Percentiles rank a stretch among this genome's conserved stretches.
phyloP scores from a whole-genome alignment of 2,797 vertebrate genomes.

The Leptodactylus fallax region DNA sequence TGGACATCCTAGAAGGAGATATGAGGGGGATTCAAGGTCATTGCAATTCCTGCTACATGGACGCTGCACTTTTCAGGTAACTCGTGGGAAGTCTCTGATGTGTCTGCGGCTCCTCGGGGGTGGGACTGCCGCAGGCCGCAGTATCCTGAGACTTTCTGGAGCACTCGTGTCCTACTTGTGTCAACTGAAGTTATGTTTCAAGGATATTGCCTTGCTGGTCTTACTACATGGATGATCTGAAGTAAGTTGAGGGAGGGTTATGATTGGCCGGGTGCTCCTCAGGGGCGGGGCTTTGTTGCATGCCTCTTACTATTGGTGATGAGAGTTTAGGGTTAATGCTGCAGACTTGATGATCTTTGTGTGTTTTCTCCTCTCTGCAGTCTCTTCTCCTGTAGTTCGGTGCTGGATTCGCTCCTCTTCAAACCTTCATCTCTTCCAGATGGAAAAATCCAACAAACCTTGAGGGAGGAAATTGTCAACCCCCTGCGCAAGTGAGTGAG shows the following conservation, averaged over 20 bases:
- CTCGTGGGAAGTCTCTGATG: not conserved
- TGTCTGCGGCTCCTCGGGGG: not conserved
- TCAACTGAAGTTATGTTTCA: not conserved
- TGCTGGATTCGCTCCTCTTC: slow-evolving; percentile 88
- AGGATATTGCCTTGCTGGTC: not conserved
- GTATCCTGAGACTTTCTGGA: no score
- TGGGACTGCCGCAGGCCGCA: no score
- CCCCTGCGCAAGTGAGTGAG: slow-evolving; percentile 84
- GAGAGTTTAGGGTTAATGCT: no score
- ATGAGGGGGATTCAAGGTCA: slow-evolving; percentile 92
- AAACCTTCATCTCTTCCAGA: slow-evolving; percentile 75
- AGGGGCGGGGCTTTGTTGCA: not conserved
- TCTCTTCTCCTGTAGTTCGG: slow-evolving; percentile 88
- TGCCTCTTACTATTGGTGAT: no score
- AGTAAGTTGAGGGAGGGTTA: not conserved
- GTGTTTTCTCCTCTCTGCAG: slow-evolving; percentile 69
- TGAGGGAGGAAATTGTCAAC: slow-evolving; percentile 86
- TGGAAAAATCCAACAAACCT: slow-evolving; percentile 80
- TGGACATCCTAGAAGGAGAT: slow-evolving; percentile 75
- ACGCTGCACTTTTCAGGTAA: slow-evolving; percentile 88
- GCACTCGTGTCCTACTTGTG: not conserved
- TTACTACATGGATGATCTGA: not conserved
- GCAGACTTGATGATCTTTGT: no score
- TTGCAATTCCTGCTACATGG: slow-evolving; percentile 95
- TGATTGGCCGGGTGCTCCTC: not conserved